Base-by-base conservation (phyloP, 2,888 invertebrate genomes). In the Hetaerina titia region DNA sequence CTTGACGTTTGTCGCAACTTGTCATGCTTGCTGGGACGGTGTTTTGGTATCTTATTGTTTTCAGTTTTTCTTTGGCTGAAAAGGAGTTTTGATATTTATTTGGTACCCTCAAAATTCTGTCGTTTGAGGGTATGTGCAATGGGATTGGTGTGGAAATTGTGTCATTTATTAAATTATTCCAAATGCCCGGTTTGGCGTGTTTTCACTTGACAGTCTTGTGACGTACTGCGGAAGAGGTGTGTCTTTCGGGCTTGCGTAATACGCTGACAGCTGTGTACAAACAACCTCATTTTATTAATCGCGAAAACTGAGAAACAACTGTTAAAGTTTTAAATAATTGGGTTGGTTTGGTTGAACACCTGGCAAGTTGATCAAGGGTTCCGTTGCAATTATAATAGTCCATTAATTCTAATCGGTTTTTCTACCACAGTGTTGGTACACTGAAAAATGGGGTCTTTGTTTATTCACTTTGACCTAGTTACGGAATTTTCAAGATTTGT, bases 151-250 rank as follows among this genome's bases (percentile, higher is more conserved):
- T 31, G 45, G n/a, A 45, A 15, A 1, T 56, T 64, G 31, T 22
- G n/a, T 2, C 74, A 13, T 56, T 11, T 57, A 2, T 92, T 8
- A 56, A 92, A 69, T 74, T 11, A 81, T 81, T 56, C n/a, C 56
- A 2, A 56, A 74, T 56, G 31, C 74, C 64, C 56, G 92, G 92
- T 92, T 56, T 45, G 8, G 45, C 92, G 56, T 92, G 92, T 92
- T 92, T 92, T 92, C 92, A 13, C 69, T 74, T 92, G 92, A 92
- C 64, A 56, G 69, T 56, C 45, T 69, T 69, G 92, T 92, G 92
- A 92, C 92, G 92, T 92, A 92, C 92, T 92, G 92, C 92, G 92
- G 92, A 92, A 92, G 92, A 92, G 92, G 92, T 92, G 92, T 92
- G 92, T 92, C 92, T 92, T 92, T 92, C 64, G 92, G 92, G 69